These are phyloP conservation scores for Cheracebus regulus DNA, from an alignment of 2,797 vertebrate species.

Conservation along the genomic window DNA sequence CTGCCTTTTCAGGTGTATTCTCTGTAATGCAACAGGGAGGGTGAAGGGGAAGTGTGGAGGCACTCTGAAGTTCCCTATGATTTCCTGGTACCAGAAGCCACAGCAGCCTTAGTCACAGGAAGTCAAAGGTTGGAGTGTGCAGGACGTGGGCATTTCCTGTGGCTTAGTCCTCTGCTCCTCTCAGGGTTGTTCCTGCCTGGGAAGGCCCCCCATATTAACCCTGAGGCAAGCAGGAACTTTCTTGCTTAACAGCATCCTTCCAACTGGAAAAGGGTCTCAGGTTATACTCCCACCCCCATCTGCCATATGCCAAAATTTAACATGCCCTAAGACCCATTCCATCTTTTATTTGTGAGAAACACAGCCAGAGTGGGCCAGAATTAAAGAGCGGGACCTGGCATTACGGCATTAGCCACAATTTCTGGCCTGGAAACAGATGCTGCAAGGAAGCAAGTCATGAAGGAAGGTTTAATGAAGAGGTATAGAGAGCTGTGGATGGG, in stretches of 20 bases:
- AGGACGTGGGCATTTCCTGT: neutral
- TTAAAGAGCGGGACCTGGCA: too few species aligned
- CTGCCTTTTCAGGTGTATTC: neutral
- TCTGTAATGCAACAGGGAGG: neutral
- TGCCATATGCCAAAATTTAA: neutral
- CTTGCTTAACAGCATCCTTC: neutral
- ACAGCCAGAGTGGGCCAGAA: neutral
- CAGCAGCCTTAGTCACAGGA: neutral
- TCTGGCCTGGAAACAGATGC: neutral
- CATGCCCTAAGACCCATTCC: neutral
- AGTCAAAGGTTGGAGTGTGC: neutral
- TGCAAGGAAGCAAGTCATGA: neutral
- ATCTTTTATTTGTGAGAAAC: neutral
- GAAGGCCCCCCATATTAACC: neutral
- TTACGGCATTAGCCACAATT: neutral
- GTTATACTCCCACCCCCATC: neutral
- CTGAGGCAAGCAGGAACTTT: neutral
- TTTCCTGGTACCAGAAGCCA: neutral
- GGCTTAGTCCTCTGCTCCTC: neutral
- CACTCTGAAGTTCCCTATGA: neutral
- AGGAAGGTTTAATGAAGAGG: neutral
- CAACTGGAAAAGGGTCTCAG: neutral
- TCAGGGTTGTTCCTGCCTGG: neutral
- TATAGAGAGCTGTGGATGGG: too few species aligned
- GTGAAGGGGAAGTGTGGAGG: neutral